Percentiles rank a stretch among this genome's conserved stretches.
phyloP scores from a whole-genome alignment of 1,140 invertebrate species.

The Zaprionus lachaisei region DNA sequence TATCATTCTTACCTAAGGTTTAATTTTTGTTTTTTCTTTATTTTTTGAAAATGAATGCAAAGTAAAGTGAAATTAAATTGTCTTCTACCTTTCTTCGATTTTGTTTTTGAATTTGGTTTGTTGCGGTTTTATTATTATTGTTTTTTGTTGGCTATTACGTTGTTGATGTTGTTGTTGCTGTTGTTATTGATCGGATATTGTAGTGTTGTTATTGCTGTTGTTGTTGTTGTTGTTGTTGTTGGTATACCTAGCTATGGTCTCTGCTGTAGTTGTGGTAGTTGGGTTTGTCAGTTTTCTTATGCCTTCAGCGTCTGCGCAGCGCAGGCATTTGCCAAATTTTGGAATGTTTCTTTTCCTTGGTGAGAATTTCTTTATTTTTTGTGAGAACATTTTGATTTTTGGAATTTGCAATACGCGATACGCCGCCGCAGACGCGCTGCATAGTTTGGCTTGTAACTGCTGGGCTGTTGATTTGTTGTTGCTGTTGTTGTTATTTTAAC shows the following conservation, averaged over 20 bases:
- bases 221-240: slow-evolving; percentile 58
- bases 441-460: slow-evolving; percentile 59
- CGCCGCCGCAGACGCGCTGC: slow-evolving; percentile 35
- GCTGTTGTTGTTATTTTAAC: slow-evolving; percentile 28
- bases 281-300: slow-evolving; percentile 54
- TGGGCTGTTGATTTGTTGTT: slow-evolving; percentile 55
- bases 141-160: slow-evolving; percentile 53
- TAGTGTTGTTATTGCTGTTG: slow-evolving; percentile 58
- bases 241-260: slow-evolving; percentile 48
- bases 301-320: slow-evolving; percentile 41
- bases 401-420: slow-evolving; percentile 3
- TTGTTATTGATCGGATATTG: slow-evolving; percentile 74
- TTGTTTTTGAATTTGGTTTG: slow-evolving; percentile 70
- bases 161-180: slow-evolving; percentile 58
- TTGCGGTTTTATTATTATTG: slow-evolving; percentile 60
- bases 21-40: slow-evolving; percentile 27
- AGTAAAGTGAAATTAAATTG: slow-evolving; percentile 39
- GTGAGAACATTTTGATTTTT: slow-evolving; percentile 22
- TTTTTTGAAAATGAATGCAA: slow-evolving; percentile 29
- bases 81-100: slow-evolving; percentile 25
- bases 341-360: slow-evolving; percentile 54
- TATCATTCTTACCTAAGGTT: slow-evolving; percentile 35
- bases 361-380: background rate
- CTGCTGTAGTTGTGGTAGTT: slow-evolving; percentile 64
- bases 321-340: slow-evolving; percentile 10